These are phyloP conservation scores for Omphaloscelis lunosa DNA, from an alignment of 2,888 invertebrate genomes.

Conservation along the genomic window DNA sequence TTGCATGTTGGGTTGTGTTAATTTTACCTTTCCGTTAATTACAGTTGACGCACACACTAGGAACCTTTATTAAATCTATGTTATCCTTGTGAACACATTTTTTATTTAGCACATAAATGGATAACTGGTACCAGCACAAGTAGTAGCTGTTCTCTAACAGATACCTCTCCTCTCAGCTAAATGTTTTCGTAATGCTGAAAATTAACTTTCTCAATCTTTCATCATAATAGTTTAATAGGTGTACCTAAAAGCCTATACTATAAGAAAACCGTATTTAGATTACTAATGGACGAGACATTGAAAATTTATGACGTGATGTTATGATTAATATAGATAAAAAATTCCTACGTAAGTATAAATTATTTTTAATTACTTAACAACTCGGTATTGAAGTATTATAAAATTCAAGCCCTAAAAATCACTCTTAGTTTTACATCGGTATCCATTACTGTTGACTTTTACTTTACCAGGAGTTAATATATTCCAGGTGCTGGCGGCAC, in stretches of 20 bases:
- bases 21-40: conserved; percentile 14
- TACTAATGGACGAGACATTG: not conserved
- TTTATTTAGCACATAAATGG: not conserved
- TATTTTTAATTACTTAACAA: not conserved
- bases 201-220: not conserved
- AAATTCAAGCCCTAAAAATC: not conserved
- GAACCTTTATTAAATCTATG: not conserved
- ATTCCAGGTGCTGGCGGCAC: conserved; percentile 92
- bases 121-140: not conserved
- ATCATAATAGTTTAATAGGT: not conserved
- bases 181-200: not conserved
- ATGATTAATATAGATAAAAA: not conserved
- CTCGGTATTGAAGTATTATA: not conserved
- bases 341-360: not conserved
- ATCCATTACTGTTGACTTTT: not conserved
- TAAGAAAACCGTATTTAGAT: conserved; percentile 9
- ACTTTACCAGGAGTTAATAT: conserved; percentile 69
- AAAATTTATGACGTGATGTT: not conserved
- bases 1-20: conserved; percentile 18
- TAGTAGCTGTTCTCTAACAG: not conserved
- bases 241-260: not conserved
- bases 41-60: not conserved
- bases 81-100: not conserved
- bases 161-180: not conserved
- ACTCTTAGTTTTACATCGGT: not conserved